Conservation (phyloP, 1,140 invertebrate genomes). For the Drosophila tropicalis region DNA sequence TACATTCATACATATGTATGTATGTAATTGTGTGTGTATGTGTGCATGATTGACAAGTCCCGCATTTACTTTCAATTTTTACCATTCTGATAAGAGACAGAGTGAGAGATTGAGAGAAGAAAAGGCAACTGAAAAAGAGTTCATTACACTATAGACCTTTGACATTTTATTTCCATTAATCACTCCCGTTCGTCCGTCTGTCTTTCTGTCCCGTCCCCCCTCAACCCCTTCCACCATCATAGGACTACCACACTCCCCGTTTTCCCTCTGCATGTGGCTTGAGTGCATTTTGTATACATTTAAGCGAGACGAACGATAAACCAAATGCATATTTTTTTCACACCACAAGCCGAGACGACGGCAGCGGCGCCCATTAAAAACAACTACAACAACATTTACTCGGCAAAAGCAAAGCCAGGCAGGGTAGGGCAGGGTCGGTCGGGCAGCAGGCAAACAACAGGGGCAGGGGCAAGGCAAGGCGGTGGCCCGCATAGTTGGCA, state of each 20-base stretch:
- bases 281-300: constrained; percentile 75
- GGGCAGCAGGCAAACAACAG: neutral
- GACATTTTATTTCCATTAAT: constrained; percentile 76
- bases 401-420: constrained; percentile 27
- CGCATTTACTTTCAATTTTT: constrained; percentile 55
- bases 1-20: neutral
- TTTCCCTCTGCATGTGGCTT: constrained; percentile 56
- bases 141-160: constrained; percentile 71
- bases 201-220: constrained; percentile 17
- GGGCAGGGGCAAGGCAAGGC: constrained; percentile 42
- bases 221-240: constrained; percentile 8
- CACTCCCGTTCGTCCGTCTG: constrained; percentile 44
- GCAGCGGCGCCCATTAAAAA: constrained; percentile 65
- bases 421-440: constrained; percentile 42
- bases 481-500: constrained; percentile 71
- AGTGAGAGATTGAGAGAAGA: neutral
- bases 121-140: constrained; percentile 42
- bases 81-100: constrained; percentile 57
- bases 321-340: constrained; percentile 77
- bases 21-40: neutral
- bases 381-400: constrained; percentile 42
- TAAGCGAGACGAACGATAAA: constrained; percentile 63
- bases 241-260: constrained; percentile 30
- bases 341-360: constrained; percentile 53
- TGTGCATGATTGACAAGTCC: constrained; percentile 17